phyloP scores from a whole-genome alignment of 2,888 invertebrate genomes.

The Diarsia brunnea region DNA sequence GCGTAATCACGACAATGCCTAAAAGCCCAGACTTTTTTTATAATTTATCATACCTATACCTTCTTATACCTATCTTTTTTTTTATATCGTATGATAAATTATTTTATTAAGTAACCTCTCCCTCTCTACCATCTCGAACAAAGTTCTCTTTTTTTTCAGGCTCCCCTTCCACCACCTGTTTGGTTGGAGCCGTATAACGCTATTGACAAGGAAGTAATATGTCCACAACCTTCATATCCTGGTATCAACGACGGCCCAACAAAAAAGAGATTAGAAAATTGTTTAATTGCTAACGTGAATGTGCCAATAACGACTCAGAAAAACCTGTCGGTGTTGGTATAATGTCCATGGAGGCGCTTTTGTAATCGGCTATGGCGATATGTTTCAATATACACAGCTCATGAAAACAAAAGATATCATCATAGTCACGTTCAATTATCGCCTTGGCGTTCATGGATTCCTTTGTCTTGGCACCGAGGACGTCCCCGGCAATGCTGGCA shows the following conservation, averaged over 20 bases:
- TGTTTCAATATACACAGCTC: slow-evolving; percentile 53
- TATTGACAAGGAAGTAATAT: slow-evolving; percentile 68
- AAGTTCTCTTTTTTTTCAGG: slow-evolving; percentile 64
- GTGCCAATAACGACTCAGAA: slow-evolving; percentile 76
- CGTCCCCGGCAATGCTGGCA: too few species aligned
- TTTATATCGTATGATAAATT: too few species aligned
- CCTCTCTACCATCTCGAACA: too few species aligned
- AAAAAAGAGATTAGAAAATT: slow-evolving; percentile 72
- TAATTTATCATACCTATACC: too few species aligned
- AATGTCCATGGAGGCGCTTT: slow-evolving; percentile 75
- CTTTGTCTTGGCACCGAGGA: too few species aligned
- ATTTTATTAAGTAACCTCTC: not conserved
- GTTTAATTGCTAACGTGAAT: slow-evolving; percentile 81
- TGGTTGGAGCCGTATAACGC: slow-evolving; percentile 72
- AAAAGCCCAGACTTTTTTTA: too few species aligned
- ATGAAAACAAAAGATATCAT: slow-evolving; percentile 69
- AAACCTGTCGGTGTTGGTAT: slow-evolving; percentile 71
- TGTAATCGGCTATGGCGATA: slow-evolving; percentile 66
- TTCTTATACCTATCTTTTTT: too few species aligned
- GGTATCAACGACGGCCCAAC: too few species aligned
- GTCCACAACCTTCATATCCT: slow-evolving; percentile 63
- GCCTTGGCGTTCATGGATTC: too few species aligned
- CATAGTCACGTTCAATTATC: slow-evolving; percentile 67
- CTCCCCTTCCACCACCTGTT: slow-evolving; percentile 70
- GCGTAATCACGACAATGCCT: too few species aligned